Evolutionary conservation across 2,888 invertebrate genomes (phyloP), one percentile per base, ranked within the genome.

Genomic region (Leptothorax acervorum): DNA sequence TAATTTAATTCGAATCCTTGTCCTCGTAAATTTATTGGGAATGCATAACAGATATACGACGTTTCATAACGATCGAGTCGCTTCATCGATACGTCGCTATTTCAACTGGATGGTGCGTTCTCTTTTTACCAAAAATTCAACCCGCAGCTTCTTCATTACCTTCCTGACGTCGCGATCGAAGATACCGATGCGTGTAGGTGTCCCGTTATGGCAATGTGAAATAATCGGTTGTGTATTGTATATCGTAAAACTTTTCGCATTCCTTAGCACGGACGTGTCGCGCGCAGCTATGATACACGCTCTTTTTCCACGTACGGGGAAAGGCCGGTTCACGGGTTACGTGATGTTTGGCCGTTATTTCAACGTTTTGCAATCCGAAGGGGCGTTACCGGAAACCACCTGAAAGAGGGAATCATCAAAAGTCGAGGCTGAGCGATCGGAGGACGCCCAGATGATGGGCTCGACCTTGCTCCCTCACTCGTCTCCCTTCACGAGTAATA

Each of bases 1-100:
- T 66, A 23, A n/a, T n/a, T 75, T n/a, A 31, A 62, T 66, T 53
- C 12, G 23, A 23, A 23, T 23, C 0, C 63, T n/a, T 23, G 53
- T 12, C 28, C 28, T 66, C 68, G n/a, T 53, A 42, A 55, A 76
- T 18, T 51, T 0, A 51, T 11, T 9, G 6, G 53, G 3, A 74
- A 60, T 23, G 76, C 31, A 70, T 70, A 76, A 76, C 53, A 76
- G 15, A 66, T 53, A 68, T 68, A 42, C 12, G 45, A 53, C 42
- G 28, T 28, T 48, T 53, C 39, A 28, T 39, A 75, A 75, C 31
- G 68, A 63, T 74, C 28, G 68, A 6, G 9, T 76, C 18, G 28
- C 18, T 28, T 70, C 39, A 23, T 51, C 23, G 35, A 2, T 31
- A n/a, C 6, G 48, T 15, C 12, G 28, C 53, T 28, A 53, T 68